phyloP scores from a whole-genome alignment of 2,888 invertebrate species.

The Drosophila longiperda region DNA sequence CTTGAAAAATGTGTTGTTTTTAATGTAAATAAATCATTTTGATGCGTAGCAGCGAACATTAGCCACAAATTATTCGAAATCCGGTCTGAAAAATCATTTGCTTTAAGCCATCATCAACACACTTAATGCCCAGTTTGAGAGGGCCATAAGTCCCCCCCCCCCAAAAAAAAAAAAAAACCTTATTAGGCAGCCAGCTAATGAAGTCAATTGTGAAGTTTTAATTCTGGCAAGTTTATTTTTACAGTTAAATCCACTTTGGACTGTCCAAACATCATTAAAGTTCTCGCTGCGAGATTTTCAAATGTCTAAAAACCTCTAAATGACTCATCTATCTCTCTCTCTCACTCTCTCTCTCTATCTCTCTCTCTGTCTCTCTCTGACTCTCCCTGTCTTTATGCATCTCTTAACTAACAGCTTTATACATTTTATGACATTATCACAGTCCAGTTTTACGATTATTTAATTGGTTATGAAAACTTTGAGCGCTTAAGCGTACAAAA shows the following conservation, averaged over 20 bases:
- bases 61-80: constrained; percentile 50
- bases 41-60: constrained; percentile 61
- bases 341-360: not conserved
- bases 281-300: constrained; percentile 18
- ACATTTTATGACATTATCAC: constrained; percentile 42
- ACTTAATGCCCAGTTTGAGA: constrained; percentile 23
- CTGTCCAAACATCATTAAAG: constrained; percentile 26
- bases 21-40: constrained; percentile 77
- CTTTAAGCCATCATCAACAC: constrained; percentile 61
- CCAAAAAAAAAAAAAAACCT: not conserved
- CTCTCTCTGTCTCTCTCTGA: constrained; percentile 1
- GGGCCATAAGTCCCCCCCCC: not conserved
- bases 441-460: constrained; percentile 26
- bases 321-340: not conserved
- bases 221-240: constrained; percentile 36
- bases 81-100: constrained; percentile 69
- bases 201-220: constrained; percentile 49
- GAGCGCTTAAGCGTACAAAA: not conserved
- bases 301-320: not conserved
- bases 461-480: constrained; percentile 35
- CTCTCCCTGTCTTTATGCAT: not conserved
- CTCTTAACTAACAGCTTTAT: constrained; percentile 38
- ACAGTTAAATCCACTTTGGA: constrained; percentile 36
- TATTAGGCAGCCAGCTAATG: constrained; percentile 40
- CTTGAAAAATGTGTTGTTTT: constrained; percentile 58